Percentiles rank a stretch among this genome's conserved stretches.
These are phyloP conservation scores for Euura saliciscinereae DNA, from an alignment of 1,140 invertebrate species.

Conservation along the genomic window DNA sequence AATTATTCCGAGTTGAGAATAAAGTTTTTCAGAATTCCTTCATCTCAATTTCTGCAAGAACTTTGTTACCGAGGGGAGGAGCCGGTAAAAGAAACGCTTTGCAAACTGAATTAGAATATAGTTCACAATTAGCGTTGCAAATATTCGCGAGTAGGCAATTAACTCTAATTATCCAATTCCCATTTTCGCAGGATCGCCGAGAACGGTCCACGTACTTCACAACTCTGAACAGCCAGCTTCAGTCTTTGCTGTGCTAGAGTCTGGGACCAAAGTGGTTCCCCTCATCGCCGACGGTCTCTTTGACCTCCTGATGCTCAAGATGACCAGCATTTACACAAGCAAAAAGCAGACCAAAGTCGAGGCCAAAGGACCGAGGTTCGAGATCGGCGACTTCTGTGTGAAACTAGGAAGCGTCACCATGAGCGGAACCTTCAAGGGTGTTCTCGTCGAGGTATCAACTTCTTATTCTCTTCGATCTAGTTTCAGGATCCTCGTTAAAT, in stretches of 20 bases:
- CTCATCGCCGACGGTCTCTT: constrained; percentile 90
- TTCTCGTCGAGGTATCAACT: constrained; percentile 82
- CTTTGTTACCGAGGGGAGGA: no score
- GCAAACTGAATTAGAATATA: constrained; percentile 4
- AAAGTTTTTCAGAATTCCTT: no score
- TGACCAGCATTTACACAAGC: constrained; percentile 84
- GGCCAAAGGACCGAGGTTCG: constrained; percentile 90
- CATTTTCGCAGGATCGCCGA: constrained; percentile 61
- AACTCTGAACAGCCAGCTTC: constrained; percentile 95
- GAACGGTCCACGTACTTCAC: constrained; percentile 89
- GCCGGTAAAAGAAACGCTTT: neutral
- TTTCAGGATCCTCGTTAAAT: neutral
- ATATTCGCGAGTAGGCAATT: neutral
- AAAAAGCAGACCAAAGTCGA: constrained; percentile 88
- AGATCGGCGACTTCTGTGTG: constrained; percentile 92
- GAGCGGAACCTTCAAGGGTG: constrained; percentile 92
- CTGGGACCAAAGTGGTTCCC: constrained; percentile 81
- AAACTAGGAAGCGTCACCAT: constrained; percentile 93
- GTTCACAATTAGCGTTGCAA: neutral
- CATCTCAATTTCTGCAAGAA: no score
- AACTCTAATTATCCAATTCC: constrained; percentile 25
- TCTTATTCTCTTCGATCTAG: constrained; percentile 13
- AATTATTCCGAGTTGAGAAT: neutral
- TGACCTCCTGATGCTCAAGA: constrained; percentile 88
- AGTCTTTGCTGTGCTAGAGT: constrained; percentile 91